Base-by-base conservation (phyloP, 2,113 vertebrate species). In the Pica pica region DNA sequence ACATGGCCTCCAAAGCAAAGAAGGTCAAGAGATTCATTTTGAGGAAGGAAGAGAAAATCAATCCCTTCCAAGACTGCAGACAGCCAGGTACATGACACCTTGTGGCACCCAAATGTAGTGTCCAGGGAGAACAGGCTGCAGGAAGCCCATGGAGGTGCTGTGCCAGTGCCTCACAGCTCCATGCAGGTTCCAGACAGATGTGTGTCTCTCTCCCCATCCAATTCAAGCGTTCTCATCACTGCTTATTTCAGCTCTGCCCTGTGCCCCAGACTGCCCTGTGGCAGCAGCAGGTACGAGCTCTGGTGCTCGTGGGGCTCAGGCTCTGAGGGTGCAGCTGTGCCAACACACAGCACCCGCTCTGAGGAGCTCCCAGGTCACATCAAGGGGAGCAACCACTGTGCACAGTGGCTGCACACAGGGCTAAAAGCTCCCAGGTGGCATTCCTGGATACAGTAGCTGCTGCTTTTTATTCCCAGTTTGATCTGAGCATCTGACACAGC, bases 41-140 rank as follows among this genome's bases (percentile, higher is more conserved):
- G 50, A 82, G 27, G 55, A 87, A 68, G 24, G 19, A 78, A 74
- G 71, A 41, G 39, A 17, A 80, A 87, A 89, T 35, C 23, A 41
- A 63, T 41, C 49, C 56, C 6, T 71, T 49, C 49, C n/a, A 52
- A 75, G 52, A 13, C 19, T 41, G 23, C 5, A 2, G 28, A 37
- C 42, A 79, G 79, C 6, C 47, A 77, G 37, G 53, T 11, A 50
- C 23, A 9, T 0, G 9, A 23, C 42, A 57, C 19, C 46, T 74
- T 30, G 53, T 7, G 35, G 33, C 49, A 80, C 10, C 17, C 42
- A 55, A 44, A 10, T 8, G 1, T 0, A 28, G 19, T 1, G 0
- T 13, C 27, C 15, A 41, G 69, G 42, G 56, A 78, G 46, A 70
- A 70, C 1, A 70, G 64, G 82, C 55, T 65, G 42, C 65, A 56